A percentile compares a stretch with the other conserved stretches of the same genome.
phyloP scores from a whole-genome alignment of 2,797 vertebrate genomes.

The Esox masquinongy region DNA sequence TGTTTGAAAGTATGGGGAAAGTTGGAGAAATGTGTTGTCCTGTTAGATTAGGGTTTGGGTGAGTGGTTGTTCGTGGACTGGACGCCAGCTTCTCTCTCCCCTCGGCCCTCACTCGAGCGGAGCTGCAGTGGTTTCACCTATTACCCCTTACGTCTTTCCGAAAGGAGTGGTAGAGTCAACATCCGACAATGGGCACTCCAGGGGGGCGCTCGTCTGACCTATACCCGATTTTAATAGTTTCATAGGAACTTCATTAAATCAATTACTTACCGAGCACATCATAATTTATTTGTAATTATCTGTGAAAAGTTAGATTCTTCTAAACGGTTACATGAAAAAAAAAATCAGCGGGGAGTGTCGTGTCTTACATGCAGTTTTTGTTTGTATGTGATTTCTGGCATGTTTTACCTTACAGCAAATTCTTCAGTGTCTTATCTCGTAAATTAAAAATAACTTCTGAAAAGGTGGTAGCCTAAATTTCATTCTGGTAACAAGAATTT shows the following conservation, averaged over 20 bases:
- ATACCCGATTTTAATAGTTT: constrained; percentile 86
- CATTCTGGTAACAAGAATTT: neutral
- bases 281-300: constrained; percentile 83
- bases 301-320: constrained; percentile 69
- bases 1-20: constrained; percentile 17
- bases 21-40: constrained; percentile 44
- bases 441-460: neutral
- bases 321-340: constrained; percentile 37
- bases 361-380: constrained; percentile 68
- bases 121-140: constrained; percentile 87
- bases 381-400: constrained; percentile 74
- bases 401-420: too few relatives aligned
- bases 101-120: constrained; percentile 71
- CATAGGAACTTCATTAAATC: constrained; percentile 94
- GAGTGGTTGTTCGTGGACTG: constrained; percentile 43
- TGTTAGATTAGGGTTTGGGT: constrained; percentile 52
- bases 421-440: too few relatives aligned
- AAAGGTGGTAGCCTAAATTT: neutral
- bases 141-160: constrained; percentile 90
- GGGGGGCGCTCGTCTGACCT: constrained; percentile 84
- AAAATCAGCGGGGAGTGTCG: constrained; percentile 70
- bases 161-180: constrained; percentile 85
- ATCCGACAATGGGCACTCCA: constrained; percentile 84
- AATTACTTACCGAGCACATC: constrained; percentile 89
- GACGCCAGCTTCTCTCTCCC: constrained; percentile 53